Evolutionary conservation across 2,888 invertebrate genomes (phyloP).

Genomic region (Xanthia icteritia): DNA sequence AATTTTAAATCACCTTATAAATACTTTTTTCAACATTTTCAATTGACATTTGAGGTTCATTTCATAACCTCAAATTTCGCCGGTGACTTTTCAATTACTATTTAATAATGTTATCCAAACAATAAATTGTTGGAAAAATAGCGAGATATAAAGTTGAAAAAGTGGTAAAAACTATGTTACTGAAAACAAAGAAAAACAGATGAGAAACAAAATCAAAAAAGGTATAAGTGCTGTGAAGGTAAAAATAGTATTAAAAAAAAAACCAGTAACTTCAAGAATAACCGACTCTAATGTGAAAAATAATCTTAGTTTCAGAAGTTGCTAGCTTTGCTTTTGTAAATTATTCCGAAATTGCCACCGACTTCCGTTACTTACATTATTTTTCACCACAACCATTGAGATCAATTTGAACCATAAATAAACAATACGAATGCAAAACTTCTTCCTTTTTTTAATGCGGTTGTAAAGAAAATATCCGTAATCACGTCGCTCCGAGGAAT

Average conservation of each 20-base stretch:
- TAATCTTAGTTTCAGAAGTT: not conserved
- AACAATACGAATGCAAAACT: not conserved
- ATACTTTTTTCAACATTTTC: too few species aligned
- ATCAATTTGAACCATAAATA: not conserved
- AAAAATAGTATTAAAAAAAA: not conserved
- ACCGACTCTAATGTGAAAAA: not conserved
- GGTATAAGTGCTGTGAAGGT: too few species aligned
- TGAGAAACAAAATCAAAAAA: not conserved
- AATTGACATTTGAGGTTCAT: too few species aligned
- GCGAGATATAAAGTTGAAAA: too few species aligned
- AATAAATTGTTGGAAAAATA: too few species aligned
- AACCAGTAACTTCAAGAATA: not conserved
- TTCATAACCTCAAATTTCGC: too few species aligned
- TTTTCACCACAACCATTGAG: not conserved
- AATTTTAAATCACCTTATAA: too few species aligned
- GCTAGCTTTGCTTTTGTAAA: not conserved
- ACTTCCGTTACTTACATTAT: not conserved
- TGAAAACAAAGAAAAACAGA: not conserved
- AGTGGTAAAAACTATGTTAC: not conserved
- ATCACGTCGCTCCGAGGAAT: not conserved
- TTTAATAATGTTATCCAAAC: too few species aligned
- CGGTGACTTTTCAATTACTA: too few species aligned
- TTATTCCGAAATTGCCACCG: not conserved
- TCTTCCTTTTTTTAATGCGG: not conserved
- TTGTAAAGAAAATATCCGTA: not conserved